Evolutionary conservation across 30 jellyfish, hydroid and myxozoan genomes (phyloP).

Genomic region (Haliclystus octoradiatus): DNA sequence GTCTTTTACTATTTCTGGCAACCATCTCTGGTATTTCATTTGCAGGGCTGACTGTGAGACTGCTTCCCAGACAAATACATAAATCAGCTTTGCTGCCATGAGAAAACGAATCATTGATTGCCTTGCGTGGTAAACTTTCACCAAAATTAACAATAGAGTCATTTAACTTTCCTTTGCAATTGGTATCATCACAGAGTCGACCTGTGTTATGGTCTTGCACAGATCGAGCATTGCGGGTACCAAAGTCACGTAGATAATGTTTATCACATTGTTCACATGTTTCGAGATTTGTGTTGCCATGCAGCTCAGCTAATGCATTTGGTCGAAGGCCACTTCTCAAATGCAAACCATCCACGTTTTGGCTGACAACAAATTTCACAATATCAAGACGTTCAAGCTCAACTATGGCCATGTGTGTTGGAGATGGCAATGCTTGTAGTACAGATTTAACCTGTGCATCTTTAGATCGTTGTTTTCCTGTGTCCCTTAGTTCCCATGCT

Average conservation of each 20-base stretch:
- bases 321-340: conserved; percentile 77
- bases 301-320: conserved; percentile 53
- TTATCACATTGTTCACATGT: conserved; percentile 48
- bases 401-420: conserved; percentile 74
- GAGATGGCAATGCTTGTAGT: conserved; percentile 69
- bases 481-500: conserved; percentile 81
- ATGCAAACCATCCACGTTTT: conserved; percentile 82
- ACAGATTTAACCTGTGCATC: conserved; percentile 18
- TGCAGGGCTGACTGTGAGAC: conserved; percentile 89
- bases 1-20: conserved; percentile 19
- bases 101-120: conserved; percentile 21
- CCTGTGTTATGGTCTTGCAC: conserved; percentile 82
- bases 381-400: conserved; percentile 35
- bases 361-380: conserved; percentile 53
- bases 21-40: conserved; percentile 59
- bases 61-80: conserved; percentile 67
- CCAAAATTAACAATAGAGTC: conserved; percentile 86
- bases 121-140: conserved; percentile 54
- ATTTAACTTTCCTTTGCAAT: conserved; percentile 45
- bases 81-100: conserved; percentile 74
- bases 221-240: conserved; percentile 47
- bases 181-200: conserved; percentile 42
- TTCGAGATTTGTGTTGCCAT: conserved; percentile 87
- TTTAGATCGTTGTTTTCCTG: conserved; percentile 17
- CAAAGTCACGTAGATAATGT: conserved; percentile 67